These are phyloP conservation scores for Nebria brevicollis DNA, from an alignment of 2,888 invertebrate species.

Conservation along the genomic window DNA sequence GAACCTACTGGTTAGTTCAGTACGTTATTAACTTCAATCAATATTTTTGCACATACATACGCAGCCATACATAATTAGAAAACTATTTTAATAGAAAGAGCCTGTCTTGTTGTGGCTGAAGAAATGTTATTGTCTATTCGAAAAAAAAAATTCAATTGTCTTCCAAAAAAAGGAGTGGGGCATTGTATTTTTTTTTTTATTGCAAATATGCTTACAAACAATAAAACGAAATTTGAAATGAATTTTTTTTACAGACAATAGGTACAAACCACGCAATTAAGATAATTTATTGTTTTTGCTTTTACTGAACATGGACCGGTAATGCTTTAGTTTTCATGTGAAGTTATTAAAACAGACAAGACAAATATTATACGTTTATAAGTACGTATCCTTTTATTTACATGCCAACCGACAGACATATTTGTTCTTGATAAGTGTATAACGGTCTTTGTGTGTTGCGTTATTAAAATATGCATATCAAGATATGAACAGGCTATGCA, in stretches of 20 bases:
- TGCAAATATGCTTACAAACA: neutral
- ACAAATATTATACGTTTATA: neutral
- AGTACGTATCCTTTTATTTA: neutral
- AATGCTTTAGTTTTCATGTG: neutral
- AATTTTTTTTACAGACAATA: neutral
- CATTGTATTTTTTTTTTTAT: neutral
- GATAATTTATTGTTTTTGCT: neutral
- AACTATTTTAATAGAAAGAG: neutral
- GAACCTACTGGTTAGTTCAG: too few species aligned
- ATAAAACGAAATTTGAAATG: neutral
- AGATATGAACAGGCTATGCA: neutral
- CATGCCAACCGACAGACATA: neutral
- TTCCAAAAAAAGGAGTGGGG: neutral
- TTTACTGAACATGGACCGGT: neutral
- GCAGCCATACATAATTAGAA: neutral
- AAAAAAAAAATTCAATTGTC: neutral
- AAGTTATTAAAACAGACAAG: neutral
- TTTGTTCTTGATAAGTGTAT: neutral
- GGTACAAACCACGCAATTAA: neutral
- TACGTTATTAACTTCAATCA: too few species aligned
- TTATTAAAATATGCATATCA: neutral
- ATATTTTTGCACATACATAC: neutral
- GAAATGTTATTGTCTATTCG: neutral
- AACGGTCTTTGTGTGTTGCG: neutral
- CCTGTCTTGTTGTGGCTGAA: neutral